phyloP scores from a whole-genome alignment of 1,140 invertebrate genomes.

The Apolygus lucorum region DNA sequence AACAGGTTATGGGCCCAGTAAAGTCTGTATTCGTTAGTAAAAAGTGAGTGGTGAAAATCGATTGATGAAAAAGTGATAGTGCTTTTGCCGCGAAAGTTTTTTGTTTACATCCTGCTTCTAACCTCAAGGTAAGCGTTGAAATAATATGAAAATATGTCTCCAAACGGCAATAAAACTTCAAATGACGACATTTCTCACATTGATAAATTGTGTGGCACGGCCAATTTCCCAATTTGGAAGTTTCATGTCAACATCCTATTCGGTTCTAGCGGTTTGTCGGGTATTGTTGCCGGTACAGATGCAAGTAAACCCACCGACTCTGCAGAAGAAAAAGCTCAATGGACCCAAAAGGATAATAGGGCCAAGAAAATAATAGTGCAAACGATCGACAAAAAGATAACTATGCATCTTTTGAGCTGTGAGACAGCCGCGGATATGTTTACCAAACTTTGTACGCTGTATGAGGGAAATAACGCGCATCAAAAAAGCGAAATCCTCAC shows the following conservation, averaged over 20 bases:
- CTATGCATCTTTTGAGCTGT: not conserved
- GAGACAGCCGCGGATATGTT: not conserved
- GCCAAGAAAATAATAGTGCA: not conserved
- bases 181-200: conserved; percentile 3
- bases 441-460: not conserved
- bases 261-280: not conserved
- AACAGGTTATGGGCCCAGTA: no score
- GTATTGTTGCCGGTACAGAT: not conserved
- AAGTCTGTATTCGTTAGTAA: no score
- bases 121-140: no score
- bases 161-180: no score
- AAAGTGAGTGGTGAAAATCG: no score
- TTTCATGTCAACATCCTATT: not conserved
- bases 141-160: no score
- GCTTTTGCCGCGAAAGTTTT: no score
- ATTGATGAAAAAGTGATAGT: no score
- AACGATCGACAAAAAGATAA: not conserved
- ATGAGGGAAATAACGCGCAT: not conserved
- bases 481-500: not conserved
- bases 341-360: not conserved
- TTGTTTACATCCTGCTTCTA: no score
- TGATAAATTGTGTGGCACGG: not conserved
- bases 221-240: not conserved
- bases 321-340: not conserved
- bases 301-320: not conserved